Evolutionary conservation across 2,113 vertebrate genomes (phyloP).

Genomic region (Saccopteryx leptura): DNA sequence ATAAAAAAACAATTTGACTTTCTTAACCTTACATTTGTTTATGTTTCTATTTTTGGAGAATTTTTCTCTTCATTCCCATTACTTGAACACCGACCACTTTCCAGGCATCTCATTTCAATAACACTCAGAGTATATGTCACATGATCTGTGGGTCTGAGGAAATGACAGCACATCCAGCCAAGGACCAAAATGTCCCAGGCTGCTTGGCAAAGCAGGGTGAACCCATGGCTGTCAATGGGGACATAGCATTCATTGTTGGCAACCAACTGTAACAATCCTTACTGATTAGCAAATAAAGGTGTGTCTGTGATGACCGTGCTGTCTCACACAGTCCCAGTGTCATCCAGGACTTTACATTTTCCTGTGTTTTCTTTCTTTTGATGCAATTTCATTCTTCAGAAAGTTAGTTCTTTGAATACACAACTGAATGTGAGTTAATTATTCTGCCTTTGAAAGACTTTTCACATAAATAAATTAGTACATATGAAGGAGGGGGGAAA

Average conservation of each 20-base stretch:
- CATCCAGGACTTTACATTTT: background rate
- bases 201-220: slow-evolving; percentile 40
- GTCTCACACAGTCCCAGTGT: background rate
- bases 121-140: slow-evolving; percentile 51
- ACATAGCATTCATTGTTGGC: background rate
- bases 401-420: slow-evolving; percentile 7
- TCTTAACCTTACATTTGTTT: slow-evolving; percentile 49
- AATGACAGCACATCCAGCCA: background rate
- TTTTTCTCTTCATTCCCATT: background rate
- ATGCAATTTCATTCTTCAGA: background rate
- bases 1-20: background rate
- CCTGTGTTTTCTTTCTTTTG: slow-evolving; percentile 23
- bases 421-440: slow-evolving; percentile 2
- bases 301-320: background rate
- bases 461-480: slow-evolving; percentile 10
- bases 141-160: slow-evolving; percentile 43
- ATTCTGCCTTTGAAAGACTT: slow-evolving; percentile 43
- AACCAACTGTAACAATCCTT: background rate
- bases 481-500: background rate
- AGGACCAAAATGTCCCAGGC: slow-evolving; percentile 20
- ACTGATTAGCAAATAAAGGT: background rate
- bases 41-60: slow-evolving; percentile 50
- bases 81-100: slow-evolving; percentile 45
- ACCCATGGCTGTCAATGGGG: fast-evolving
- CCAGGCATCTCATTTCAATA: slow-evolving; percentile 65